These are phyloP conservation scores for Anguilla megastoma DNA, from an alignment of 2,797 vertebrate genomes.

Conservation along the genomic window DNA sequence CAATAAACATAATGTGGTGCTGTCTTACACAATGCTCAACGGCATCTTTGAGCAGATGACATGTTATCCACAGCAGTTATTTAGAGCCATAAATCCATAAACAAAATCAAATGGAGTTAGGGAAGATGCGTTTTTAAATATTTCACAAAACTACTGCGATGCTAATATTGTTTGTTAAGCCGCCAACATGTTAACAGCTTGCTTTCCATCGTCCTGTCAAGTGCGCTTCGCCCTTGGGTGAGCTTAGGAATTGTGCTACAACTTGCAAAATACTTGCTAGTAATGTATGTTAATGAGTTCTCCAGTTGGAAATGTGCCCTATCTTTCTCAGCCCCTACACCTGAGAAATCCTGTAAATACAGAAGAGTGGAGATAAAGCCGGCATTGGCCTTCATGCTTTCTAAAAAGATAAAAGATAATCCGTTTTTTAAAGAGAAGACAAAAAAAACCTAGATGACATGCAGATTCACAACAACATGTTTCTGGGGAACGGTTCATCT, in stretches of 20 bases:
- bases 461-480: conserved; percentile 73
- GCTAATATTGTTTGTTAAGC: conserved; percentile 75
- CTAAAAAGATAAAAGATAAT: conserved; percentile 63
- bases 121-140: conserved; percentile 68
- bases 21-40: conserved; percentile 49
- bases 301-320: conserved; percentile 58
- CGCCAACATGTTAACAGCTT: conserved; percentile 75
- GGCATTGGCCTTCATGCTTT: conserved; percentile 68
- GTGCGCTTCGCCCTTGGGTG: conserved; percentile 74
- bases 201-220: conserved; percentile 70
- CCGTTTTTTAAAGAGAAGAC: conserved; percentile 55
- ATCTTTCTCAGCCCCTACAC: conserved; percentile 9
- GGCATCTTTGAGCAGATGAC: conserved; percentile 58
- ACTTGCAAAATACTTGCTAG: conserved; percentile 73
- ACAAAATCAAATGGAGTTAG: conserved; percentile 70
- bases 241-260: conserved; percentile 74
- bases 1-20: neutral
- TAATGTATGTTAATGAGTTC: conserved; percentile 77
- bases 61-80: conserved; percentile 55
- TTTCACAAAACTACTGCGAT: conserved; percentile 71
- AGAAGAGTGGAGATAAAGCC: conserved; percentile 64
- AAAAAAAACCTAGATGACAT: conserved; percentile 59
- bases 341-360: conserved; percentile 62
- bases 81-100: conserved; percentile 64
- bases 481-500: conserved; percentile 73